These are phyloP conservation scores for Entomyzon cyanotis DNA, from an alignment of 2,113 vertebrate genomes.

Conservation along the genomic window DNA sequence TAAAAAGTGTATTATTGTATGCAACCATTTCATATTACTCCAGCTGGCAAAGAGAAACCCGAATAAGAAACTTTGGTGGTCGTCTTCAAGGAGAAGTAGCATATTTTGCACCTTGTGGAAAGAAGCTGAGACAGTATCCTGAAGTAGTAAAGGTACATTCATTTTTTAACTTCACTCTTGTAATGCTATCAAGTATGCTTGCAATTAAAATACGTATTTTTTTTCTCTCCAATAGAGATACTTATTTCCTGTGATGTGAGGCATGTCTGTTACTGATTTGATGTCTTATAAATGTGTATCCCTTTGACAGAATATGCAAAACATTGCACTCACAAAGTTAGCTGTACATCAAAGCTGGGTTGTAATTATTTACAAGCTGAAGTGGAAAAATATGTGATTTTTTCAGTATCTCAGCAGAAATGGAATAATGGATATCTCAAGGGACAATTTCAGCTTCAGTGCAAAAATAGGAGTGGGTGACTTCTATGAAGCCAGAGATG, in stretches of 20 bases:
- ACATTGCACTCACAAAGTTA: constrained; percentile 67
- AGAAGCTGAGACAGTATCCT: constrained; percentile 93
- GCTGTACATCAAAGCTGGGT: constrained; percentile 75
- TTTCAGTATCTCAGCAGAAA: constrained; percentile 93
- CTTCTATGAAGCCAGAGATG: constrained; percentile 98
- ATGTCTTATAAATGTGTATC: constrained; percentile 53
- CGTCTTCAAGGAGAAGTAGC: constrained; percentile 91
- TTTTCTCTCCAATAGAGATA: constrained; percentile 56
- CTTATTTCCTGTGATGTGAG: constrained; percentile 49
- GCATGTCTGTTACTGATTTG: constrained; percentile 53
- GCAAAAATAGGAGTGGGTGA: constrained; percentile 96
- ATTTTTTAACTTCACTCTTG: not conserved
- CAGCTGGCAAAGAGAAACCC: constrained; percentile 95
- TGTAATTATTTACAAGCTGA: constrained; percentile 81
- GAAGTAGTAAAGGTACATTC: constrained; percentile 91
- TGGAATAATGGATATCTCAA: constrained; percentile 94
- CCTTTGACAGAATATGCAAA: constrained; percentile 65
- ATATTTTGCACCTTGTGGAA: constrained; percentile 94
- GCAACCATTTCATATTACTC: constrained; percentile 49
- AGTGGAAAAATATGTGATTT: constrained; percentile 89
- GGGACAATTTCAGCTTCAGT: constrained; percentile 98
- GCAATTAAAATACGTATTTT: not conserved
- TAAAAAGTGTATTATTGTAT: constrained; percentile 11
- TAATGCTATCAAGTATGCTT: constrained; percentile 39
- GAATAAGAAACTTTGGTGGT: constrained; percentile 85